Conservation (phyloP, 2,113 vertebrate genomes). For the Sardina pilchardus region DNA sequence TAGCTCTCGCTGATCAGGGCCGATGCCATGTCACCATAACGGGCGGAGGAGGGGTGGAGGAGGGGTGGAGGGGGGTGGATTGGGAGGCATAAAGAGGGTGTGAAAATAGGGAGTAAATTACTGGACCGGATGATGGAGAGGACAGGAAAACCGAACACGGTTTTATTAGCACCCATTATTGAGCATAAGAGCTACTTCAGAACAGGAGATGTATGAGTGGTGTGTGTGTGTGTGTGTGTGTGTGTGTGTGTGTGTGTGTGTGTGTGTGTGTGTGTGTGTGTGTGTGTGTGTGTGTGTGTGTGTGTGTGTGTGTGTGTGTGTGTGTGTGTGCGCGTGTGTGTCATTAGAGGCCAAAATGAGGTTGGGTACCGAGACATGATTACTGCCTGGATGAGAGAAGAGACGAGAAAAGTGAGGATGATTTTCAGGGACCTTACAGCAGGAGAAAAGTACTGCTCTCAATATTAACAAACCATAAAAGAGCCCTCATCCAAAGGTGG, state of each 20-base stretch:
- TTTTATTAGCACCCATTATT: slow-evolving; percentile 61
- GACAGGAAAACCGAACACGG: slow-evolving; percentile 42
- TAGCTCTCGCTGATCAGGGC: slow-evolving; percentile 22
- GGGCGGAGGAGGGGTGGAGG: background rate
- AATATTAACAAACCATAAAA: background rate
- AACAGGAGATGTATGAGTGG: slow-evolving; percentile 33
- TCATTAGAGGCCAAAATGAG: background rate
- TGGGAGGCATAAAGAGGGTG: background rate
- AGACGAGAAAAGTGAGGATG: background rate
- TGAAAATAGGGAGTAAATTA: slow-evolving; percentile 46
- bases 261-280: background rate
- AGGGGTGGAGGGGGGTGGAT: background rate
- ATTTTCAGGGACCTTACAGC: background rate
- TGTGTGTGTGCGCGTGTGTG: background rate
- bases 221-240: background rate
- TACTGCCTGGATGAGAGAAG: background rate
- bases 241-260: background rate
- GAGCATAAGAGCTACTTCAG: slow-evolving; percentile 39
- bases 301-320: slow-evolving; percentile 1
- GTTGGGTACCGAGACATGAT: background rate
- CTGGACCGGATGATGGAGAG: slow-evolving; percentile 54
- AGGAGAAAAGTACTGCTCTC: background rate
- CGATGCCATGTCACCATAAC: background rate
- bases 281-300: background rate
- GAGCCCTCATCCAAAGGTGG: background rate